These are phyloP conservation scores for Nyctereutes procyonoides DNA, from an alignment of 2,113 vertebrate species.

Conservation along the genomic window DNA sequence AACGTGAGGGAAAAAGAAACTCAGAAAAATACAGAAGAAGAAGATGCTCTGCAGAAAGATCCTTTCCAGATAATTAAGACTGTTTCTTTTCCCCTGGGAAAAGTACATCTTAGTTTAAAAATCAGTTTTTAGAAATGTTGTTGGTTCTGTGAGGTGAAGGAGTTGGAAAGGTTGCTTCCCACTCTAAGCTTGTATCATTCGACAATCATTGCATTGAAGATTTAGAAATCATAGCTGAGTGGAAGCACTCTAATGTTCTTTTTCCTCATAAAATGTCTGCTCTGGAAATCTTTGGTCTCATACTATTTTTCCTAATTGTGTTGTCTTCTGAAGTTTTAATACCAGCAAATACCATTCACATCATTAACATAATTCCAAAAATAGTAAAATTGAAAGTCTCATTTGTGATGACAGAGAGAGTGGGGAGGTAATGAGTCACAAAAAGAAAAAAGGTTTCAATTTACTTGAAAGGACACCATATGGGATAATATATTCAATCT, in stretches of 20 bases:
- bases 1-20: background rate
- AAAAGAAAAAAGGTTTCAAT: conserved; percentile 46
- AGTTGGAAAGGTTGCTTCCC: background rate
- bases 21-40: background rate
- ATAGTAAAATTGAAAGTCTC: conserved; percentile 16
- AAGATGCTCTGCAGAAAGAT: background rate
- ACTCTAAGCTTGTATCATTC: background rate
- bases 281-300: conserved; percentile 40
- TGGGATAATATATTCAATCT: conserved; percentile 6
- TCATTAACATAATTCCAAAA: conserved; percentile 18
- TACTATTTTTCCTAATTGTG: background rate
- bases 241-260: fast-evolving
- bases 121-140: background rate
- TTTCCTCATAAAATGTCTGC: background rate
- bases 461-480: conserved; percentile 32
- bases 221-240: background rate
- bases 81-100: background rate
- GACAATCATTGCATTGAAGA: background rate
- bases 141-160: background rate
- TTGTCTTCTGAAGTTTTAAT: conserved; percentile 46
- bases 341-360: conserved; percentile 41
- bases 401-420: background rate
- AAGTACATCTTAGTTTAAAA: background rate
- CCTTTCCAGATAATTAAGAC: background rate
- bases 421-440: background rate